A percentile compares a stretch with the other conserved stretches of the same genome.
Evolutionary conservation across 2,888 invertebrate genomes (phyloP).

Genomic region (Catocala sponsa): DNA sequence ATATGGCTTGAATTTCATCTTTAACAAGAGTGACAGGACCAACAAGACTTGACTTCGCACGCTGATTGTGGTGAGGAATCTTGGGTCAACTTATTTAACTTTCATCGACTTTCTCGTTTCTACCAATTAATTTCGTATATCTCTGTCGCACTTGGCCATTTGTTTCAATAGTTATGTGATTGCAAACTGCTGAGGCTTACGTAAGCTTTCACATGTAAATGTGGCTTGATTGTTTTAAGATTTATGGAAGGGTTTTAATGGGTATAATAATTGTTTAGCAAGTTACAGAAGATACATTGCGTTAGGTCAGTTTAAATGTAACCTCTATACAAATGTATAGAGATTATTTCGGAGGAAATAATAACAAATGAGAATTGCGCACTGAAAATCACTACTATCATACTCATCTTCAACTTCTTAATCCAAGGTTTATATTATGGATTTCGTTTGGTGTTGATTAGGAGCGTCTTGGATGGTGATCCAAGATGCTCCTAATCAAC

Average conservation of each 20-base stretch:
- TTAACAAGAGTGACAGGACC: conserved; percentile 72
- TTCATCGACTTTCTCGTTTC: conserved; percentile 56
- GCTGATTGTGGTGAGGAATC: conserved; percentile 83
- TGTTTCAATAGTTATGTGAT: conserved; percentile 57
- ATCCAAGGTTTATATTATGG: too few relatives aligned
- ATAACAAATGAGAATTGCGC: background rate
- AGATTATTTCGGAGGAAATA: background rate
- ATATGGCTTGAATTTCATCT: conserved; percentile 77
- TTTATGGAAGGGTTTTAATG: conserved; percentile 8
- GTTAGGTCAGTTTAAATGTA: conserved; percentile 1
- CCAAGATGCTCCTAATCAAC: too few relatives aligned
- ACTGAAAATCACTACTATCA: too few relatives aligned
- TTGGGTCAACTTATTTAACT: conserved; percentile 82
- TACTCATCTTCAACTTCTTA: too few relatives aligned
- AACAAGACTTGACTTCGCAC: conserved; percentile 81
- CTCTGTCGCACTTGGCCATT: conserved; percentile 42
- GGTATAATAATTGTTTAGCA: conserved; percentile 19
- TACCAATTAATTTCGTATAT: conserved; percentile 49
- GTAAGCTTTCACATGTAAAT: conserved; percentile 56
- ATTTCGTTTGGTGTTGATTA: too few relatives aligned
- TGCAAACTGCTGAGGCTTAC: conserved; percentile 58
- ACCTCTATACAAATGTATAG: too few relatives aligned
- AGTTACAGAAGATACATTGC: conserved; percentile 4
- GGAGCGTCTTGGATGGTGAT: too few relatives aligned
- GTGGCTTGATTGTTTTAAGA: conserved; percentile 37